These are phyloP conservation scores for Atlantisia rogersi DNA, from an alignment of 2,113 vertebrate species.

Conservation along the genomic window DNA sequence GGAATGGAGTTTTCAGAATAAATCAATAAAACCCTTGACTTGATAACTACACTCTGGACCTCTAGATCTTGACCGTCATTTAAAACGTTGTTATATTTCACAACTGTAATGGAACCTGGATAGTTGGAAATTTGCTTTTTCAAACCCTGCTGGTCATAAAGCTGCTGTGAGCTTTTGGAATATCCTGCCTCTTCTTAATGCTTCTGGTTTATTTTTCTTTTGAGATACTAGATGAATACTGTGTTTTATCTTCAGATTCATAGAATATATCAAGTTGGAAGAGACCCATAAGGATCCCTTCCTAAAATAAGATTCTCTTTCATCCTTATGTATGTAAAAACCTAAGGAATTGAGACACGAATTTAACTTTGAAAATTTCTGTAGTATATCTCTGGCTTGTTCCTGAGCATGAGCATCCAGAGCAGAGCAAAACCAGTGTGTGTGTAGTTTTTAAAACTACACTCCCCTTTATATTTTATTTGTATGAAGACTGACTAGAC, in stretches of 20 bases:
- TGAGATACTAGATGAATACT: not conserved
- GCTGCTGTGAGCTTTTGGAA: not conserved
- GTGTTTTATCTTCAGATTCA: not conserved
- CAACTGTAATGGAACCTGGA: not conserved
- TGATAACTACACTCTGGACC: not conserved
- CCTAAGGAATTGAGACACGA: not conserved
- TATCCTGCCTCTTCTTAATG: not conserved
- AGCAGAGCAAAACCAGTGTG: not conserved
- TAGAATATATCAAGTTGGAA: not conserved
- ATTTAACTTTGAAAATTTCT: not conserved
- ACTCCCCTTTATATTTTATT: not conserved
- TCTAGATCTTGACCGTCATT: accelerated
- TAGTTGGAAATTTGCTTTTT: not conserved
- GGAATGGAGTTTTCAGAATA: not conserved
- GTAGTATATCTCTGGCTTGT: not conserved
- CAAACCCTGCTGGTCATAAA: not conserved
- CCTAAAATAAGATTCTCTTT: not conserved
- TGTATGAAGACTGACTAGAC: not conserved
- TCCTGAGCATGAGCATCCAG: not conserved
- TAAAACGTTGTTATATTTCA: not conserved
- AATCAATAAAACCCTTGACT: not conserved
- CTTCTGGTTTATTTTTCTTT: not conserved
- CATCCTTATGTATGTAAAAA: not conserved
- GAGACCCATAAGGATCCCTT: not conserved
- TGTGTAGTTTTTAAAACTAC: not conserved